Evolutionary conservation across 1,140 invertebrate species (phyloP), one percentile per base, ranked within the genome.

Genomic region (Drosophila nikananu): DNA sequence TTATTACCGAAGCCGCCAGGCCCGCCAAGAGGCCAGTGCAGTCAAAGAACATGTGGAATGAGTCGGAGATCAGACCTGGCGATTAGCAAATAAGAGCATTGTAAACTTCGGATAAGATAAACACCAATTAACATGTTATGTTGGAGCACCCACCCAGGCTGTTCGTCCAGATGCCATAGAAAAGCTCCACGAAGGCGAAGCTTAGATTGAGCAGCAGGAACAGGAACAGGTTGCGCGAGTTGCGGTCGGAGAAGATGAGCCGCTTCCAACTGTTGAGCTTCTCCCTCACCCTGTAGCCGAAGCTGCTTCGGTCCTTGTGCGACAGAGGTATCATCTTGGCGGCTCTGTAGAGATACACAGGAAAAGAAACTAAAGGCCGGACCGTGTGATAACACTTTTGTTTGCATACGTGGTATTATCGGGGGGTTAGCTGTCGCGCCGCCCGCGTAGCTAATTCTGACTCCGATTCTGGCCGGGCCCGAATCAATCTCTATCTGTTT

Each of bases 11-110:
- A 27, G 98, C 98, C 61, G 96, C 98, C 46, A 99, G 93, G 19
- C 98, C 98, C 60, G 98, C 98, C 49, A 99, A 93, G 39, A 99
- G 94, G 17, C 98, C 98, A 15, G 98, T 99, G 89, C 98, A 99
- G 93, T 99, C 99, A 93, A 99, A 99, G 92, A 99, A 98, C 99
- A 99, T 99, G 93, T 99, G 99, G 94, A 99, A 99, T 86, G 98
- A 98, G 95, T 99, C 99, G 1, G 98, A 99, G 91, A 99, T 99
- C 68, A 99, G 94, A 90, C 98, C 97, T 94, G 23, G 12, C n/a
- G 76, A 78, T 78, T 71, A 78, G 19, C 21, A 39, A 57, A 32
- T 1, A 57, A 58, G 57, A 44, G 35, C 39, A 64, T 86, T 52
- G 52, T 61, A 60, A 54, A 62, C 27, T 55, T 21, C 21, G 62